Base-by-base conservation (phyloP, 2,888 invertebrate species). In the Fissipunctia ypsillon region DNA sequence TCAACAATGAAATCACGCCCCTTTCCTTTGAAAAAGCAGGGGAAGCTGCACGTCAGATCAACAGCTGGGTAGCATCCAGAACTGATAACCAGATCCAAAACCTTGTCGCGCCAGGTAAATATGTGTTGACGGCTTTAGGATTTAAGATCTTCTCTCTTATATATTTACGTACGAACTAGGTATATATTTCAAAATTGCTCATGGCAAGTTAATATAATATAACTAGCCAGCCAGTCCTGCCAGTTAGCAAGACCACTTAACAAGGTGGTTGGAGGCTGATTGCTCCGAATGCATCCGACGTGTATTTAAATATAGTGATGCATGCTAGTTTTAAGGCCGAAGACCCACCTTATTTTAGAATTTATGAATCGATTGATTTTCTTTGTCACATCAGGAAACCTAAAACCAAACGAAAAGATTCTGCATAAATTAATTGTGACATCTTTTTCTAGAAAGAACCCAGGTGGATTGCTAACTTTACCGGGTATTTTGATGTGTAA, bases 11-110 rank as follows among this genome's bases (percentile, higher is more conserved):
- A 56, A 94, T 98, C 0, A 95, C 96, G 0, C 89, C 91, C 1
- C 91, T 96, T 0, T 96, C 97, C 90, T 98, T 98, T 83, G 81
- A 73, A 0, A 91, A 94, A 19, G 89, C 97, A 2, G 84, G 93
- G 0, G 89, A 90, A 41, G 96, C 97, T 7, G 96, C 96, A 1
- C 83, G 91, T 4, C 90, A 89, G 28, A 98, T 99, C 67, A 99
- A 99, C 89, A 89, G 93, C 9, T 99, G 98, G 98, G 97, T 98
- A 2, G 96, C 97, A 66, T 93, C 95, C 12, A 93, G 97, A 67
- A 98, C 99, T 0, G 95, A 97, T 50, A 96, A 97, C 41, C 97
- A 97, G 87, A 98, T 99, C 38, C 93, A 96, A 43, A 95, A 97
- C 69, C 90, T 98, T 35, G 91, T 97, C 43, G 86, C 93, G 10